Conservation (phyloP, 1,140 invertebrate species). For the Microvelia longipes region DNA sequence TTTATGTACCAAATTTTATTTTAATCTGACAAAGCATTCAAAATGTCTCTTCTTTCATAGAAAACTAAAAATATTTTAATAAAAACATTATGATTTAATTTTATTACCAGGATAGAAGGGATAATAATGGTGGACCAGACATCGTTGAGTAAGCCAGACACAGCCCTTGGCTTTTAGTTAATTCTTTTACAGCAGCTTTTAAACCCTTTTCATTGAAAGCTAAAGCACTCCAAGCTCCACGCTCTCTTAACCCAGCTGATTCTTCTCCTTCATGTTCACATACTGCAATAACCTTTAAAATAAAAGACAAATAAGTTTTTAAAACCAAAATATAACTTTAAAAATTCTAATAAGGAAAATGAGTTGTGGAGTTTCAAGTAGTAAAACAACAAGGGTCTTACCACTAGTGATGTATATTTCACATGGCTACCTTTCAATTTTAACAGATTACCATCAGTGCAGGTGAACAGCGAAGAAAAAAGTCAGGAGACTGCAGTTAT, state of each 20-base stretch:
- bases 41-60: too few species aligned
- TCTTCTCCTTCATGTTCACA: slow-evolving; percentile 37
- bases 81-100: too few species aligned
- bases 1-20: too few species aligned
- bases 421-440: too few species aligned
- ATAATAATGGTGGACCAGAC: slow-evolving; percentile 39
- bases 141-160: slow-evolving; percentile 41
- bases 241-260: slow-evolving; percentile 35
- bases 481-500: too few species aligned
- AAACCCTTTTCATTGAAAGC: slow-evolving; percentile 38
- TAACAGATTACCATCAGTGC: too few species aligned
- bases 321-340: not conserved
- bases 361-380: too few species aligned
- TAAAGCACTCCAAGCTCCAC: slow-evolving; percentile 42
- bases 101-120: slow-evolving; percentile 34
- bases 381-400: too few species aligned
- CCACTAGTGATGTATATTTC: too few species aligned
- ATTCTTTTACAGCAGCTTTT: slow-evolving; percentile 33
- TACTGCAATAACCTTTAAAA: slow-evolving; percentile 39
- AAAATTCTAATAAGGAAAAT: not conserved
- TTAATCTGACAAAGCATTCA: too few species aligned
- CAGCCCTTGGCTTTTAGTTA: slow-evolving; percentile 38
- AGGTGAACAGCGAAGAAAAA: too few species aligned
- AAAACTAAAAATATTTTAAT: too few species aligned
- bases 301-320: not conserved